These are phyloP conservation scores for Tenthredo mesomela DNA, from an alignment of 2,888 invertebrate genomes.

Conservation along the genomic window DNA sequence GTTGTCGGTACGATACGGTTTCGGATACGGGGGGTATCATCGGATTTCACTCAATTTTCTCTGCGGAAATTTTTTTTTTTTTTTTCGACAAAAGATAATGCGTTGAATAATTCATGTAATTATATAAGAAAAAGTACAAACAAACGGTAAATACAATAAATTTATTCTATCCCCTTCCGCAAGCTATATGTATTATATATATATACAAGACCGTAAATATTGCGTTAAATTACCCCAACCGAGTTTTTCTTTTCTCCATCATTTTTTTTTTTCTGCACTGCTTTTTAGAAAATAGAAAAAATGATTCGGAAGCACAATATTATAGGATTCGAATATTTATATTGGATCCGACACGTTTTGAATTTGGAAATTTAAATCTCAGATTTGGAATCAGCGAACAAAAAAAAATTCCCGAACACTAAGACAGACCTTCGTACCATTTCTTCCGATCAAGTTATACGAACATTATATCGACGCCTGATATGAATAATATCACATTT, in stretches of 20 bases:
- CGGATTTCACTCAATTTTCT: not conserved
- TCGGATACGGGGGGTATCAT: not conserved
- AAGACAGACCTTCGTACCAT: not conserved
- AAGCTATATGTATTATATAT: not conserved
- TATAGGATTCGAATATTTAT: too few species aligned
- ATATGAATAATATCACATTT: too few species aligned
- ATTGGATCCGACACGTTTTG: not conserved
- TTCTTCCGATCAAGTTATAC: not conserved
- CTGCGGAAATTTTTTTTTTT: slow-evolving; percentile 11
- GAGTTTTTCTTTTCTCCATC: not conserved
- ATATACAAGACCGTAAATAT: not conserved
- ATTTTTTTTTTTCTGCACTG: too few species aligned
- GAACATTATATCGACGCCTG: too few species aligned
- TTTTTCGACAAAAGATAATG: slow-evolving; percentile 24
- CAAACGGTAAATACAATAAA: not conserved
- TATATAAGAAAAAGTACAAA: slow-evolving; percentile 22
- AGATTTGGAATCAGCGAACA: not conserved
- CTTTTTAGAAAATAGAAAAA: not conserved
- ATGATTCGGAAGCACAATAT: too few species aligned
- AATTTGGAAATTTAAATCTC: not conserved
- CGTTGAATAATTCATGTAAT: slow-evolving; percentile 39
- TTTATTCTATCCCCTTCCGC: not conserved
- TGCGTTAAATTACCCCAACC: not conserved
- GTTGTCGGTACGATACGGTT: not conserved
- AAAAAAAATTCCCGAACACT: not conserved